These are phyloP conservation scores for Rhodinocichla rosea DNA, from an alignment of 2,113 vertebrate species.

Conservation along the genomic window DNA sequence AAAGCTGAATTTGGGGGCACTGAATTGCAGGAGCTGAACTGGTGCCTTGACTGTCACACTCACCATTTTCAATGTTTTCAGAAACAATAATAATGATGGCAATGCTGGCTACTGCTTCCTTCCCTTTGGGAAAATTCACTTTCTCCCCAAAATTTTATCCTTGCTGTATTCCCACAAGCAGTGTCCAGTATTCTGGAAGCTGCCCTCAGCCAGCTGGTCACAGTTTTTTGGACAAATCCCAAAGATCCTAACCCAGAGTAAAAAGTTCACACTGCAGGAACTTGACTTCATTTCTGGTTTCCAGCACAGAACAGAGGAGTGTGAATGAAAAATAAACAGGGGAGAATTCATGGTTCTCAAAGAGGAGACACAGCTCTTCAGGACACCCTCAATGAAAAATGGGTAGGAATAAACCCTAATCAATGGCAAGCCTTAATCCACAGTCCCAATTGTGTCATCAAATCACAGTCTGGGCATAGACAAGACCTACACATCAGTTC, in stretches of 20 bases:
- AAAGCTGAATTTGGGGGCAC: neutral
- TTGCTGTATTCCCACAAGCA: neutral
- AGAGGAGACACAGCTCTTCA: neutral
- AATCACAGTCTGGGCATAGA: neutral
- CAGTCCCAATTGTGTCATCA: neutral
- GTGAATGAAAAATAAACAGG: neutral
- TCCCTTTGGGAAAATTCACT: neutral
- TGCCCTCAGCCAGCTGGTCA: neutral
- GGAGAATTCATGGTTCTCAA: neutral
- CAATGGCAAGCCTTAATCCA: neutral
- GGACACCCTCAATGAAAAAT: neutral
- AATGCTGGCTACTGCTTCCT: neutral
- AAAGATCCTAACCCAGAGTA: neutral
- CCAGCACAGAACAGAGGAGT: neutral
- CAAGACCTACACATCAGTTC: fast-evolving
- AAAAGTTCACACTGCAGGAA: neutral
- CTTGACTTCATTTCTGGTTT: neutral
- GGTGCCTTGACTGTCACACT: neutral
- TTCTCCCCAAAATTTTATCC: neutral
- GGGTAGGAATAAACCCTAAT: neutral
- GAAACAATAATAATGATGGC: too few species aligned
- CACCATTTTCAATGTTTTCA: neutral
- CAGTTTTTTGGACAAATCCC: neutral
- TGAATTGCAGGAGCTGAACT: neutral
- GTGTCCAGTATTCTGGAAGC: neutral